A percentile compares a stretch with the other conserved stretches of the same genome.
Conservation (phyloP, 37 sponge, comb jelly and placozoan species). For the Halisarca cf. caerulea region DNA sequence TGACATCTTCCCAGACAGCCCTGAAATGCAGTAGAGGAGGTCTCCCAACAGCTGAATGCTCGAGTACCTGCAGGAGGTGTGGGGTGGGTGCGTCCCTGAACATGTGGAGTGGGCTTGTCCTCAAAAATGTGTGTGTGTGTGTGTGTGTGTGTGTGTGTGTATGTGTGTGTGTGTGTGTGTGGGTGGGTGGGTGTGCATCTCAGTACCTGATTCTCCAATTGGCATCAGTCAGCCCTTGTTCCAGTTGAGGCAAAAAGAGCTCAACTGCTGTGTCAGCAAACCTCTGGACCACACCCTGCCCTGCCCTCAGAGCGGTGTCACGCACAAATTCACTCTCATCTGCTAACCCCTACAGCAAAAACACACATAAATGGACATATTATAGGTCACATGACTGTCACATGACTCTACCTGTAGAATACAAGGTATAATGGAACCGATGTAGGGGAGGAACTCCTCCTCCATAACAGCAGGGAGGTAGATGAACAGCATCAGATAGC, state of each 20-base stretch:
- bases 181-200: background rate
- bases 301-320: slow-evolving; percentile 90
- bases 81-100: too few relatives aligned
- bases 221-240: slow-evolving; percentile 86
- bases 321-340: slow-evolving; percentile 95
- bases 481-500: slow-evolving; percentile 93
- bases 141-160: slow-evolving; percentile 1
- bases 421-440: slow-evolving; percentile 79
- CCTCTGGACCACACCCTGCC: slow-evolving; percentile 80
- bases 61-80: slow-evolving; percentile 63
- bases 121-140: background rate
- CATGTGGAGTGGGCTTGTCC: background rate
- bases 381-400: background rate
- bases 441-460: slow-evolving; percentile 70
- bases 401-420: slow-evolving; percentile 76
- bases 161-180: background rate
- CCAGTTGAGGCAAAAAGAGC: slow-evolving; percentile 91
- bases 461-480: slow-evolving; percentile 88
- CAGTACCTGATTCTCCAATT: slow-evolving; percentile 92
- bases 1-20: slow-evolving; percentile 97
- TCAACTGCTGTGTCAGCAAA: slow-evolving; percentile 90
- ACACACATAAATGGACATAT: background rate
- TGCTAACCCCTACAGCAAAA: slow-evolving; percentile 80
- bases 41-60: slow-evolving; percentile 94
- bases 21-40: slow-evolving; percentile 90